Evolutionary conservation across 2,113 vertebrate genomes (phyloP).

Genomic region (Brachirus orientalis): DNA sequence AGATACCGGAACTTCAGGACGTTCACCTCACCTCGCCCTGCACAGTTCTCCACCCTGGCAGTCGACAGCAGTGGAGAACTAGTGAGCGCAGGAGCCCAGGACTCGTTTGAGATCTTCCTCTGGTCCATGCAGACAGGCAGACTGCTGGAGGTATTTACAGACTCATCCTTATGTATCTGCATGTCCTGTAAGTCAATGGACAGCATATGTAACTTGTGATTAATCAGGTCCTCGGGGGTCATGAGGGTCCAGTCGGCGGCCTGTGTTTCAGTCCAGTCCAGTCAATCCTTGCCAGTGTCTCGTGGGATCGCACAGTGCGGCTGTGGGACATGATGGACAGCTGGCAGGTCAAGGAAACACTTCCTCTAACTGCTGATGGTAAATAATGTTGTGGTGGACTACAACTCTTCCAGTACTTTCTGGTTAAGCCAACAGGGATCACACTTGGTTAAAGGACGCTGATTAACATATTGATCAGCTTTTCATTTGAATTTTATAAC

Average conservation of each 20-base stretch:
- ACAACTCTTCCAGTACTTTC: neutral
- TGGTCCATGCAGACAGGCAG: slow-evolving; percentile 98
- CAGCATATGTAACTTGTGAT: neutral
- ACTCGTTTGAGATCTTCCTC: slow-evolving; percentile 96
- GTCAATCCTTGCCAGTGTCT: slow-evolving; percentile 90
- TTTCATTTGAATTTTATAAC: too few species aligned
- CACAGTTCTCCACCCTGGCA: slow-evolving; percentile 93
- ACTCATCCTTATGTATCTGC: neutral
- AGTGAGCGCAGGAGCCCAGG: slow-evolving; percentile 93
- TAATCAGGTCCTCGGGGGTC: slow-evolving; percentile 89
- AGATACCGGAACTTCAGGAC: slow-evolving; percentile 98
- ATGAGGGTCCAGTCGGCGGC: slow-evolving; percentile 92
- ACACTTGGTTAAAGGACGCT: neutral
- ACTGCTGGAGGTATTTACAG: slow-evolving; percentile 87
- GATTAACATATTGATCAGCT: neutral
- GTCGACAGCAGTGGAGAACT: slow-evolving; percentile 93
- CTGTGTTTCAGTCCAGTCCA: slow-evolving; percentile 91
- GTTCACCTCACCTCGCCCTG: slow-evolving; percentile 91
- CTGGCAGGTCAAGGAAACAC: slow-evolving; percentile 93
- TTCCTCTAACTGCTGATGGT: slow-evolving; percentile 89
- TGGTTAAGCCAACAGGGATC: neutral
- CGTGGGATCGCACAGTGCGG: slow-evolving; percentile 94
- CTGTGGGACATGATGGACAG: slow-evolving; percentile 98
- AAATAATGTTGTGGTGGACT: slow-evolving; percentile 25
- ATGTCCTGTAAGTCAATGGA: too few species aligned